Base-by-base conservation (phyloP, 1,140 invertebrate species). In the Drosophila nannoptera region DNA sequence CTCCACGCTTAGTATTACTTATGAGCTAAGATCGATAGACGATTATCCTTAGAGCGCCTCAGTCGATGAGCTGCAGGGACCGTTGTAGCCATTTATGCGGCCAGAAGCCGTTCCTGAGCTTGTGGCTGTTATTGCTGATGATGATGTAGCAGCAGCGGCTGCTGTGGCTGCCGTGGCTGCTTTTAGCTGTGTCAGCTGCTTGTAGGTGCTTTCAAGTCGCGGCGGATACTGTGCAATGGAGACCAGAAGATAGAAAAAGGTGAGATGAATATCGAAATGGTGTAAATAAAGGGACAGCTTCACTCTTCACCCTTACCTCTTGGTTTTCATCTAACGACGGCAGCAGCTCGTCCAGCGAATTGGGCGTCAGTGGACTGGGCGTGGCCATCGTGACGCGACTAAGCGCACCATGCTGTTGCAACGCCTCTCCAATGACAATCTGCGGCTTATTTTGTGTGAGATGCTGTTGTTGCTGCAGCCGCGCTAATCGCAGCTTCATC, bases 321-420 rank as follows among this genome's bases (percentile, higher is more conserved):
- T 93, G 93, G 69, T 92, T 93, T 89, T 95, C 94, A 87, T 93
- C 93, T 53, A 95, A 92, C 62, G 94, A 92, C 22, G 94, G 94
- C 69, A 94, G 90, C 73, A 95, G 91, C 86, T 95, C 94, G 88
- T 95, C 94, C 48, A 94, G 94, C 40, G 94, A 95, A 88, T 94
- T 93, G 5, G 93, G 93, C 38, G 93, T 94, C 66, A 94, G 91
- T 2, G 94, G 94, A 84, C 94, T 95, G 2, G 94, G 94, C 35
- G 93, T 94, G 11, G 94, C 93, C 77, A 90, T 86, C 38, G 73
- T 88, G 2, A 88, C 75, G 22, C 87, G 83, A 68, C 87, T 71
- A 40, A 84, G 59, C 22, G 87, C 82, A 0, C 82, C 78, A 52
- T 84, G 80, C 31, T 81, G 75, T 14, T 82, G 49, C 54, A 86